These are phyloP conservation scores for Eolophus roseicapilla DNA, from an alignment of 2,113 vertebrate genomes.

Conservation along the genomic window DNA sequence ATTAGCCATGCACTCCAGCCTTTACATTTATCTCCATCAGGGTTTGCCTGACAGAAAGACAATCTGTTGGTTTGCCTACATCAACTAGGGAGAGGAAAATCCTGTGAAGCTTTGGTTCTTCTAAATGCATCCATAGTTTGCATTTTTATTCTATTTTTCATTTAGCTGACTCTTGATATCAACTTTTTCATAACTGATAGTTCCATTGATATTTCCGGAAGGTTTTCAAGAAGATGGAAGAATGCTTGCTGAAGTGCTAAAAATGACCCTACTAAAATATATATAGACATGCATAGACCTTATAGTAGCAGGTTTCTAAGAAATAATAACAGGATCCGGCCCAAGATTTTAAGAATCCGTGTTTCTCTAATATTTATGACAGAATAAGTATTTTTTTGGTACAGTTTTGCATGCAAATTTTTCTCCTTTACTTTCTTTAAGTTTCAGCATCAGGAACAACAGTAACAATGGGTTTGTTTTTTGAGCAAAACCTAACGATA, in stretches of 20 bases:
- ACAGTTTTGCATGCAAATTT: neutral
- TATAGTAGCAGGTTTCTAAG: neutral
- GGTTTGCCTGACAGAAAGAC: constrained; percentile 40
- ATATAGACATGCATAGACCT: neutral
- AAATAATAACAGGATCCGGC: neutral
- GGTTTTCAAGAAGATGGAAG: neutral
- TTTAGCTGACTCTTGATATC: constrained; percentile 2
- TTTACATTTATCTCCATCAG: constrained; percentile 60
- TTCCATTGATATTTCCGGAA: constrained; percentile 5
- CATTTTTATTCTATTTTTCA: constrained; percentile 33
- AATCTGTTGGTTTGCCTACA: constrained; percentile 34
- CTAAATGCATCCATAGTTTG: neutral
- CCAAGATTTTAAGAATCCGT: neutral
- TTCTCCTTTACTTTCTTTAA: neutral
- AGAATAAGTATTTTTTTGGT: neutral
- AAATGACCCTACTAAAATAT: neutral
- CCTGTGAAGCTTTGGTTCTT: neutral
- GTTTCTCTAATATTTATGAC: neutral
- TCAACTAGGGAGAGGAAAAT: neutral
- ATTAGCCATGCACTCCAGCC: constrained; percentile 17
- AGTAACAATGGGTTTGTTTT: neutral
- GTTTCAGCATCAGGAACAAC: neutral
- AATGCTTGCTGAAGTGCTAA: neutral
- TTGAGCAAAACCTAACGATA: neutral
- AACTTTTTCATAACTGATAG: constrained; percentile 1